Conservation (phyloP, 23 tunicate species). For the Styela clava region DNA sequence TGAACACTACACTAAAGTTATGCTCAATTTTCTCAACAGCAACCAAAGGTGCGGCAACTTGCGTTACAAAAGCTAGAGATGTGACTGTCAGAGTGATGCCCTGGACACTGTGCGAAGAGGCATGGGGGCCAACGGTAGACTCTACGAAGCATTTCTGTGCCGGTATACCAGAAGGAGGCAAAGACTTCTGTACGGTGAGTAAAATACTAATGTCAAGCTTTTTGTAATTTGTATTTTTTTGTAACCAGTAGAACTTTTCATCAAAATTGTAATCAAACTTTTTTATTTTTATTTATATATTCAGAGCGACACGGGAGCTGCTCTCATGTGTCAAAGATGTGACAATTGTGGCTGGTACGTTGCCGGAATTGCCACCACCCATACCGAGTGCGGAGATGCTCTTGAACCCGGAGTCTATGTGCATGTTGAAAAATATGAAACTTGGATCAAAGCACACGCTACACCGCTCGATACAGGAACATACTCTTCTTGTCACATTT, state of each 20-base stretch:
- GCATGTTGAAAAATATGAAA: background rate
- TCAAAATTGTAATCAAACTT: no score
- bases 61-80: no score
- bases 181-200: slow-evolving; percentile 12
- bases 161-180: slow-evolving; percentile 20
- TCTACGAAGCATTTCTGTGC: slow-evolving; percentile 9
- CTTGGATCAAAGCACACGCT: slow-evolving; percentile 5
- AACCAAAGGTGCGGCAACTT: no score
- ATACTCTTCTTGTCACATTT: no score
- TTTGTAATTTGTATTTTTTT: background rate
- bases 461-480: no score
- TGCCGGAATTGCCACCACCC: slow-evolving; percentile 1
- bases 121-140: background rate
- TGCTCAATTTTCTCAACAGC: no score
- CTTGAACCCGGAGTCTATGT: slow-evolving; percentile 5
- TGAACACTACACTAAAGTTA: no score
- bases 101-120: slow-evolving; percentile 9
- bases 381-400: background rate
- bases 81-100: slow-evolving; percentile 9
- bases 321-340: slow-evolving; percentile 23
- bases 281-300: no score
- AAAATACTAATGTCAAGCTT: no score
- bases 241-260: no score
- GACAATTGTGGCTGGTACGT: slow-evolving; percentile 23
- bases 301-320: slow-evolving; percentile 22